Conservation (phyloP, 2,113 vertebrate genomes). For the Lamprotornis superbus region DNA sequence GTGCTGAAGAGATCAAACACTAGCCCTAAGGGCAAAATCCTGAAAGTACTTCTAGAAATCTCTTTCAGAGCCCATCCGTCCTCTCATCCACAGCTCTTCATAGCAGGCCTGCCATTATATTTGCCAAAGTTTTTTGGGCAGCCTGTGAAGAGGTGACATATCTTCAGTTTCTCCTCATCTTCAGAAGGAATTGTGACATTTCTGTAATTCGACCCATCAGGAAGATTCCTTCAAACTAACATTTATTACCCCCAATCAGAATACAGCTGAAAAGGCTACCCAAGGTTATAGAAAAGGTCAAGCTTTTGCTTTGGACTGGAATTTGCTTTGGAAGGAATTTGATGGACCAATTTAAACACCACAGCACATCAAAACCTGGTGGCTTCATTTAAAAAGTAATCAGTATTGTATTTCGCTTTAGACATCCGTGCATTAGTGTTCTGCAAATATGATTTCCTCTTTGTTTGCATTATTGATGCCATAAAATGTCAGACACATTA, state of each 20-base stretch:
- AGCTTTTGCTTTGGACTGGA: conserved; percentile 28
- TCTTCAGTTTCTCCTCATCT: not conserved
- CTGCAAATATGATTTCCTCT: conserved; percentile 58
- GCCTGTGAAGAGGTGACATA: not conserved
- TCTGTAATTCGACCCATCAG: not conserved
- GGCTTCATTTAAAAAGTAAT: conserved; percentile 70
- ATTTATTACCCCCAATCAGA: conserved; percentile 7
- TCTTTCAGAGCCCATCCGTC: not conserved
- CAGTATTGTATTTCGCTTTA: conserved; percentile 57
- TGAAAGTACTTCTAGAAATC: not conserved
- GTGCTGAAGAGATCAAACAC: not conserved
- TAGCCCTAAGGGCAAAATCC: not conserved
- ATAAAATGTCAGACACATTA: conserved; percentile 67
- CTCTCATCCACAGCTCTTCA: not conserved
- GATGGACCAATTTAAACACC: conserved; percentile 49
- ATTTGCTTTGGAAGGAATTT: conserved; percentile 54
- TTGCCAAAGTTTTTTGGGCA: not conserved
- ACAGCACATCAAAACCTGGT: conserved; percentile 55
- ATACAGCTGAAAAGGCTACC: conserved; percentile 33
- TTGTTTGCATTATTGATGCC: conserved; percentile 72
- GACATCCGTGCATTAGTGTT: conserved; percentile 61
- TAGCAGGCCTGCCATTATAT: not conserved
- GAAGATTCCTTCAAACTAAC: conserved; percentile 4
- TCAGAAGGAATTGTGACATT: not conserved
- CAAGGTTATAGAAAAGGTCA: conserved; percentile 53